Base-by-base conservation (phyloP, 2,888 invertebrate genomes). In the Crepidodera aurea region DNA sequence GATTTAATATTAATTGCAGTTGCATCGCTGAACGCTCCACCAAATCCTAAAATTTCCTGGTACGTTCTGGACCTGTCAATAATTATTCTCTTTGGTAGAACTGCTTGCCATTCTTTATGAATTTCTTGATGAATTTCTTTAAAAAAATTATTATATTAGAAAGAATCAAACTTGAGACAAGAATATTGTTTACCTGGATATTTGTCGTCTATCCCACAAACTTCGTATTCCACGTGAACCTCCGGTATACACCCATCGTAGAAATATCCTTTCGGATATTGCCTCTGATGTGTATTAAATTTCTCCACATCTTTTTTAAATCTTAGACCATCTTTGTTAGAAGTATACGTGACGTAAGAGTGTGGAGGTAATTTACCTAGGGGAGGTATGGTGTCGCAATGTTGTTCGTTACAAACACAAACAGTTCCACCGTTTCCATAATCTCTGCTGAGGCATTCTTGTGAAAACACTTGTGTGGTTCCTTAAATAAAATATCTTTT, bases 1-100 rank as follows among this genome's bases (percentile, higher is more conserved):
- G 82, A 84, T 7, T 82, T 80, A 74, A 92, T 87, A 77, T 92
- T 91, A 13, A 92, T 86, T 0, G 89, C 87, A 5, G 40, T 40
- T 10, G 40, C 6, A 40, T 40, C 40, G 5, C 13, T 16, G 8
- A 40, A 40, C 12, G 40, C 40, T 2, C 40, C 40, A 0, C 95
- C 95, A 77, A 93, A 94, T 0, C 94, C 94, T 65, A 87, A 78
- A 15, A 95, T 89, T 19, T 74, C 82, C 78, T 94, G 94, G 71
- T 82, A 86, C 4, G 18, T 51, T 34, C 1, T 42, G n/a, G 13
- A 10, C 1, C 10, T 12, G 15, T 46, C 50, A 50, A 39, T 51
- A 16, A 40, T 40, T 18, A 40, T 18, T 16, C 4, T 4, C 3
- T 18, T 40, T 1, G 37, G 4, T 37, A 2, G 29, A 10, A 10